Base-by-base conservation (phyloP, 2,888 invertebrate genomes). In the Trisateles emortualis region DNA sequence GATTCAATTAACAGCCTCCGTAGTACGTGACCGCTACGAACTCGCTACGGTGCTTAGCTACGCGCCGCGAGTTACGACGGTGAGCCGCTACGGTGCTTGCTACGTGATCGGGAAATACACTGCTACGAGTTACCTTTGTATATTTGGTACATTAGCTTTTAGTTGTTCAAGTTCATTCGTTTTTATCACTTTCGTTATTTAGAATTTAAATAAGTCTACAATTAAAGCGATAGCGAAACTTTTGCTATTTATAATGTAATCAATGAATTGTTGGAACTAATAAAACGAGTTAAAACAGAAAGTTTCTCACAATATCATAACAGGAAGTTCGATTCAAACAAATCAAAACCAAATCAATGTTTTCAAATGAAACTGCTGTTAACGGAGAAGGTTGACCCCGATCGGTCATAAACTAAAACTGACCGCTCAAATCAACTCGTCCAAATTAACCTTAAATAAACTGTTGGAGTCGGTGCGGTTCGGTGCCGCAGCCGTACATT, bases 401-500 rank as follows among this genome's bases (percentile, higher is more conserved):
- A 79, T 81, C 67, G 77, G 72, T 69, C 73, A 62, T 75, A 71
- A 83, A 84, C 86, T 82, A 80, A 72, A 78, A 74, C 83, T 80
- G 84, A 81, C 87, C 84, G 81, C 70, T 77, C 57, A 70, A 80
- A 83, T 79, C 80, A 79, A 81, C 78, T 81, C 74, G 72, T 78
- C 76, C 63, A 86, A 88, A 88, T 87, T 78, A 88, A 88, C 87
- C 85, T 89, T 89, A 90, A 90, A 88, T 87, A 90, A 90, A 90
- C 88, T 77, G 52, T 55, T 41, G 38, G 46, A 50, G 22, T 47
- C 48, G 46, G 58, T 52, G 60, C 46, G 61, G 45, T 52, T 53
- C 40, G 26, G 50, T 52, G 50, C 55, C 39, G 17, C 47, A 53
- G 42, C 46, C 62, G 60, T 54, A 62, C 68, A 59, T 60, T 72